phyloP scores from a whole-genome alignment of 2,113 vertebrate species.

The Burhinus bistriatus region DNA sequence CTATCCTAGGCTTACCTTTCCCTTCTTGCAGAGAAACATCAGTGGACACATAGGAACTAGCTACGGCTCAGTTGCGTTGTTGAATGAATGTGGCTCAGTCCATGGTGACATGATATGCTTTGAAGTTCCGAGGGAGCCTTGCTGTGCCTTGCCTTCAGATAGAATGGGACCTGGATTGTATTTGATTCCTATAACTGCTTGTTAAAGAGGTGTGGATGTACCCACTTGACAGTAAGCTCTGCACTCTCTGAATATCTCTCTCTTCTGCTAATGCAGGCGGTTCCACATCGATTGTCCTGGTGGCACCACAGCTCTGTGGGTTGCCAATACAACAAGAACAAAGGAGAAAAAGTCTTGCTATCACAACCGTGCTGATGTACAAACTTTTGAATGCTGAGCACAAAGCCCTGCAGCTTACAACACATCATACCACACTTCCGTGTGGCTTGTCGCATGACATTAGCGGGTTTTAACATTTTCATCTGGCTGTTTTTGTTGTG shows the following conservation, averaged over 20 bases:
- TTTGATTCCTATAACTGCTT: not conserved
- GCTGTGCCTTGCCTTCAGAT: not conserved
- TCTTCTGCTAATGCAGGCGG: not conserved
- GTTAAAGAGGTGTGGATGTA: not conserved
- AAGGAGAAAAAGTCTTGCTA: not conserved
- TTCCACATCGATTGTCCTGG: not conserved
- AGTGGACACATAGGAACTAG: not conserved
- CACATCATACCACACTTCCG: not conserved
- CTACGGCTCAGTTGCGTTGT: not conserved
- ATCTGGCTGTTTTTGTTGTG: not conserved
- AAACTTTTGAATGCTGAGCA: not conserved
- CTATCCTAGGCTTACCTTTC: too few species aligned
- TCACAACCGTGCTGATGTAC: accelerated
- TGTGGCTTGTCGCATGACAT: accelerated
- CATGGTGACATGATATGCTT: not conserved
- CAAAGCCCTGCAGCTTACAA: not conserved
- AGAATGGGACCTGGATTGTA: not conserved
- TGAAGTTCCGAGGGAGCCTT: not conserved
- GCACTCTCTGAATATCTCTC: not conserved
- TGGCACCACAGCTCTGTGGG: not conserved
- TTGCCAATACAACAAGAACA: not conserved
- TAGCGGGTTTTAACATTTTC: not conserved
- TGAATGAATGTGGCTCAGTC: not conserved
- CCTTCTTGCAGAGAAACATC: not conserved
- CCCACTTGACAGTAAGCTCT: not conserved